Percentiles rank a stretch among this genome's conserved stretches.
Conservation (phyloP, 37 sponge, comb jelly and placozoan genomes). For the Aplysina aerophoba region DNA sequence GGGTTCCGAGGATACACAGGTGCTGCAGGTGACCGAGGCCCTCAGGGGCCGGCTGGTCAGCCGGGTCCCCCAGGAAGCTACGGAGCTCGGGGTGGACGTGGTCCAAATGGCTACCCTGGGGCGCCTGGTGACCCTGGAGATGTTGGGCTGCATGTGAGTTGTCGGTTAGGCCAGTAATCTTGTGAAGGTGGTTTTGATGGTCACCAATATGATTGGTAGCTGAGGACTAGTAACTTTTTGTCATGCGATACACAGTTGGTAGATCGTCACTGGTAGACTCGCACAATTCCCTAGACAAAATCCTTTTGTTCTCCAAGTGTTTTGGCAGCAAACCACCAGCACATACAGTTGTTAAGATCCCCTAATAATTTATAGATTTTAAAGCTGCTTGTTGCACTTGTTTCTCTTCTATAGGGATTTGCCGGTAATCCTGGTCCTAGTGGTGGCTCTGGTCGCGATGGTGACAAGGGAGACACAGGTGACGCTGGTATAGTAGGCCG, state of each 20-base stretch:
- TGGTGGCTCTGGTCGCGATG: constrained; percentile 15
- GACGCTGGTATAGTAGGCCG: background rate
- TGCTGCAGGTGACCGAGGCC: constrained; percentile 13
- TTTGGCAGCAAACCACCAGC: too few relatives aligned
- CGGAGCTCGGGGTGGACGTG: background rate
- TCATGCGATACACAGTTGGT: too few relatives aligned
- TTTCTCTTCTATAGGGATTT: background rate
- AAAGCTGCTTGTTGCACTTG: too few relatives aligned
- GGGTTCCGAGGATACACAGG: background rate
- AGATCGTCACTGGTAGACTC: too few relatives aligned
- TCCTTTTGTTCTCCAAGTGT: too few relatives aligned
- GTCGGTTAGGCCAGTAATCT: background rate
- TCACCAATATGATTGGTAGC: too few relatives aligned
- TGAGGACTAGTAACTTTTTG: too few relatives aligned
- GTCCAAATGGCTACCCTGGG: background rate
- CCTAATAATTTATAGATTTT: too few relatives aligned
- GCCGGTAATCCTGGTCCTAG: background rate
- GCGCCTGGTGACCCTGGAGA: constrained; percentile 8
- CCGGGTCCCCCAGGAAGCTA: background rate
- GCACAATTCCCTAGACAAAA: too few relatives aligned
- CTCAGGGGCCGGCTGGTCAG: background rate
- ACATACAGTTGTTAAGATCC: too few relatives aligned
- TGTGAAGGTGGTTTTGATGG: too few relatives aligned
- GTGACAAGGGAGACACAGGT: constrained; percentile 35
- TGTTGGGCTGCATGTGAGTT: background rate